phyloP scores from a whole-genome alignment of 1,140 invertebrate genomes.

The Octopus bimaculoides region DNA sequence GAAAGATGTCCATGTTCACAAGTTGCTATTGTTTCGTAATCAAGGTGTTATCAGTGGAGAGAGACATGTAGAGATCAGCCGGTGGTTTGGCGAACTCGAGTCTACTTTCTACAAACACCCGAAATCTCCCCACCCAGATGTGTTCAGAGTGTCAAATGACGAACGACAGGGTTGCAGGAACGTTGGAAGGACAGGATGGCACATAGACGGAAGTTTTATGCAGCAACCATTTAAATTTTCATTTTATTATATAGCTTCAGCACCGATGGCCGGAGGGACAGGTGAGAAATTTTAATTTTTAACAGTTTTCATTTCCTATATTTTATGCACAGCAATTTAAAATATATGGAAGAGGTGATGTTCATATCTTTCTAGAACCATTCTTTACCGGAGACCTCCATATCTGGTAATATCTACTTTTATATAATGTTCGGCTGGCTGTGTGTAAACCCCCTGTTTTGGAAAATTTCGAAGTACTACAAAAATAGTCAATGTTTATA shows the following conservation, averaged over 20 bases:
- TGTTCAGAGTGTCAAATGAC: conserved; percentile 61
- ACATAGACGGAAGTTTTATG: conserved; percentile 62
- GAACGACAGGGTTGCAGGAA: conserved; percentile 58
- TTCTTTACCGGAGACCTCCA: neutral
- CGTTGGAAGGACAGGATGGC: conserved; percentile 61
- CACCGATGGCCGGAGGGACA: conserved; percentile 56
- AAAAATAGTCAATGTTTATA: too few species aligned
- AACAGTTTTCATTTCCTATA: neutral
- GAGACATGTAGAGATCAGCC: conserved; percentile 60
- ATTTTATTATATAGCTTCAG: conserved; percentile 57
- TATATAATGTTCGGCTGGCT: too few species aligned
- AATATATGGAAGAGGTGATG: too few species aligned
- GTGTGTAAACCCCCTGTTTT: too few species aligned
- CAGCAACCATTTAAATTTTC: conserved; percentile 57
- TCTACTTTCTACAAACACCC: conserved; percentile 61
- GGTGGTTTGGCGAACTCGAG: conserved; percentile 61
- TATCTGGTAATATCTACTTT: neutral
- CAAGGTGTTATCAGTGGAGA: conserved; percentile 56
- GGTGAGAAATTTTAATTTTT: conserved; percentile 24
- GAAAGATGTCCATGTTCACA: conserved; percentile 54
- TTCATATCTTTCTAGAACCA: too few species aligned
- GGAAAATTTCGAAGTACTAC: too few species aligned
- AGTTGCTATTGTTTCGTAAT: conserved; percentile 59
- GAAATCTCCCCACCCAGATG: conserved; percentile 59
- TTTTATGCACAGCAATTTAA: too few species aligned